Evolutionary conservation across 92 coral and sea anemone species (phyloP), one percentile per base, ranked within the genome.

Genomic region (Pocillopora grandis): DNA sequence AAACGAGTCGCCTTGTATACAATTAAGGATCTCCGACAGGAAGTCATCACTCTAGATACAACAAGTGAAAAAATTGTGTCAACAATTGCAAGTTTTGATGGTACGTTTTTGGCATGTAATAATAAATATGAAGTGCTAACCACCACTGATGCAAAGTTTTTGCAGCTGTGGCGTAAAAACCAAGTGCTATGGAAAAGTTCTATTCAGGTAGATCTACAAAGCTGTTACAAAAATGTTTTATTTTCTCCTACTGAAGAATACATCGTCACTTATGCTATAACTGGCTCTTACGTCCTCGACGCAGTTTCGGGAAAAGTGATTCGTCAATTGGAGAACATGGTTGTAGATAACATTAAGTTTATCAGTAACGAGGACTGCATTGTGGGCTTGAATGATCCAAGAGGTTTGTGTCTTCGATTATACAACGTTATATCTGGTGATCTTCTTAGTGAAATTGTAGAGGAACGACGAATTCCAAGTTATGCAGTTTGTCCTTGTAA

Each of bases 341-440:
- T 0, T 42, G 49, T 42, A 42, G 49, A 3, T 42, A 0, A 3
- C 2, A 42, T 7, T 3, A 42, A 31, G 69, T 76, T 76, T 76
- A 16, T 76, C 14, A 76, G 80, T 60, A 31, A 76, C 58, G 69
- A 61, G 69, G 80, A 76, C 23, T 76, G 58, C 69, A 31, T 76
- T 60, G 12, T 60, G 6, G 12, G 3, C 80, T 1, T 14, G 2
- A 0, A 62, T 60, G 11, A 4, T 5, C 6, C 2, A 16, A 35
- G 0, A 9, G 57, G 31, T 62, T 9, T 2, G 36, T 19, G 1
- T 76, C 69, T 76, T 61, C 58, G 17, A 12, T 11, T 76, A 56
- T 76, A 27, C 12, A 62, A 76, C 16, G 58, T 76, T 27, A 76
- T 62, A 9, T 62, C 80, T 58, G 68, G 68, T 76, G 68, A 76